Percentiles rank a stretch among this genome's conserved stretches.
phyloP scores from a whole-genome alignment of 1,140 invertebrate species.

The Pogonognathellus flavescens region DNA sequence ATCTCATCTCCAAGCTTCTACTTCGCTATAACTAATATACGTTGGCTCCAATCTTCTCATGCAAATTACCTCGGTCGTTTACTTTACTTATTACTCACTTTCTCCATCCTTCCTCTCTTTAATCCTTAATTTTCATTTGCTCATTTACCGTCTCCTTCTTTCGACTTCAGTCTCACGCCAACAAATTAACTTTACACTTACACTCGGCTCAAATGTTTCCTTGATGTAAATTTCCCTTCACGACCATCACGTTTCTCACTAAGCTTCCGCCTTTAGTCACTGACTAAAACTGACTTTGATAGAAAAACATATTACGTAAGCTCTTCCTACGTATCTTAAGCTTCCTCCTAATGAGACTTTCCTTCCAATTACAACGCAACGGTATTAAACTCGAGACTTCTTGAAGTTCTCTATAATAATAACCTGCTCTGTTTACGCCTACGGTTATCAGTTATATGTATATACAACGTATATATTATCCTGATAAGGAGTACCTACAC shows the following conservation, averaged over 20 bases:
- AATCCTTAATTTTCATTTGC: constrained; percentile 48
- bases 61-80: constrained; percentile 51
- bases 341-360: constrained; percentile 36
- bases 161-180: constrained; percentile 22
- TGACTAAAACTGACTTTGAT: constrained; percentile 25
- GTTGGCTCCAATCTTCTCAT: constrained; percentile 45
- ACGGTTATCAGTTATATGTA: too few relatives aligned
- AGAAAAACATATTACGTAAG: constrained; percentile 24
- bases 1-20: not conserved
- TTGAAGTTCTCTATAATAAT: not conserved
- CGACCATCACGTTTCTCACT: not conserved
- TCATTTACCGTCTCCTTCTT: constrained; percentile 3
- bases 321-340: constrained; percentile 7
- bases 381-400: not conserved
- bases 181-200: constrained; percentile 55
- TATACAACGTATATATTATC: too few relatives aligned
- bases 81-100: constrained; percentile 46
- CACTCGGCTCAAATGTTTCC: constrained; percentile 9
- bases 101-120: constrained; percentile 40
- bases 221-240: not conserved
- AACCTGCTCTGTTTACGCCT: too few relatives aligned
- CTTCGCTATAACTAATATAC: not conserved
- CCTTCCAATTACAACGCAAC: constrained; percentile 37
- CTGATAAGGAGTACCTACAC: too few relatives aligned
- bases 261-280: not conserved